These are phyloP conservation scores for Zootermopsis nevadensis DNA, from an alignment of 2,888 invertebrate species.

Conservation along the genomic window DNA sequence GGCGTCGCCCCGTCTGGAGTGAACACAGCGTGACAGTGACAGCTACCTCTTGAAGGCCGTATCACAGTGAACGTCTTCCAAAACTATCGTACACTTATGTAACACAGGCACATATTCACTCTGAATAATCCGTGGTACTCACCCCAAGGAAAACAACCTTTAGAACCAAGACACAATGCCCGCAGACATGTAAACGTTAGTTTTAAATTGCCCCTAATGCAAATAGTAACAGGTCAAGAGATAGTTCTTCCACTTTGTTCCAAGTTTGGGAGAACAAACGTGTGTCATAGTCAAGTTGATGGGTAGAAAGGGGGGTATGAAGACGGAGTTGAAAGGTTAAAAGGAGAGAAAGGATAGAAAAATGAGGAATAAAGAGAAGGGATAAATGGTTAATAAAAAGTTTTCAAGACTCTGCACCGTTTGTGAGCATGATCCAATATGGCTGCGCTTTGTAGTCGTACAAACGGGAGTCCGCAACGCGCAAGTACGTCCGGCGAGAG, in stretches of 20 bases:
- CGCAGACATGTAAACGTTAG: background rate
- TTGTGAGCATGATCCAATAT: constrained; percentile 50
- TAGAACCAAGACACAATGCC: background rate
- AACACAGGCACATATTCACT: background rate
- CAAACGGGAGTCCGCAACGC: constrained; percentile 33
- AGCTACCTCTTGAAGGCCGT: background rate
- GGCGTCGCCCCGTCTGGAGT: background rate
- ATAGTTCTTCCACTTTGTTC: constrained; percentile 42
- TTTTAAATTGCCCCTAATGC: background rate
- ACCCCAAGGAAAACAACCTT: background rate
- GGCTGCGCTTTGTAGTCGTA: constrained; percentile 44
- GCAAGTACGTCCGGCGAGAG: constrained; percentile 40
- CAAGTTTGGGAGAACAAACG: constrained; percentile 32
- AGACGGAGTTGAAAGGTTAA: background rate
- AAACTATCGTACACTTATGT: background rate
- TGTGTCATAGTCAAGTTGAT: background rate
- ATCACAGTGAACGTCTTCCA: background rate
- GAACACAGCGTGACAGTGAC: background rate
- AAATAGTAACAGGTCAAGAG: constrained; percentile 1
- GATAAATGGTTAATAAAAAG: constrained; percentile 42
- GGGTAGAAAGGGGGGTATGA: background rate
- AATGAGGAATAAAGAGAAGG: constrained; percentile 1
- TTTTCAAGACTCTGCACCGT: constrained; percentile 35
- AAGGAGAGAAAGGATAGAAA: background rate
- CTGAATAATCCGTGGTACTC: background rate